Evolutionary conservation across 2,888 invertebrate species (phyloP), one percentile per base, ranked within the genome.

Genomic region (Halictus quadricinctus): DNA sequence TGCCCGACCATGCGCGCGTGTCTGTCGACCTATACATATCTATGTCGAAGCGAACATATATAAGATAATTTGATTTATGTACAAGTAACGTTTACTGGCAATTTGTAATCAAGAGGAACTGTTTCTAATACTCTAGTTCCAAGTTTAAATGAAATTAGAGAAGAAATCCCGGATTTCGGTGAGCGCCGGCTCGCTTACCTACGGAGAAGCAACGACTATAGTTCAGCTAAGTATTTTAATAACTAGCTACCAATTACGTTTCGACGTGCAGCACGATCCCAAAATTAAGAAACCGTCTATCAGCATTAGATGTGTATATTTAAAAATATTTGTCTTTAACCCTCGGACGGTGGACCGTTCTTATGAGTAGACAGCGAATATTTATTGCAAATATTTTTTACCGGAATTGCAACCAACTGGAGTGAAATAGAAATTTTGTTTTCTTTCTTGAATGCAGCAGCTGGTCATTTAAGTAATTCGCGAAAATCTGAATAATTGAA

Each of bases 101-200:
- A 79, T 83, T 84, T 83, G 76, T 83, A 79, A 83, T 79, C 79
- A 66, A 29, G 72, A 36, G 29, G 78, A 83, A 83, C 76, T 76
- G 66, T 66, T 76, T 64, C 29, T 58, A 79, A 79, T 79, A 60
- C 58, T 48, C 18, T 41, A 36, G 46, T 58, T 10, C 54, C 41
- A 72, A 78, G 60, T 78, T 60, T 72, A 41, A 76, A 73, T 72
- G 72, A 36, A 72, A 70, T 74, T 74, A 77, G 46, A 7, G 60
- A 75, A 75, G 77, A 50, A 48, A 25, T 21, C 36, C 13, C 10
- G 58, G 72, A 36, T 25, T 50, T 69, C 5, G 18, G 13, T 7
- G 0, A 46, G 46, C 72, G 10, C 25, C 43, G 18, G 21, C 18
- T 69, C 21, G 21, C 54, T 69, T 41, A 41, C 12, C 21, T 43